Conservation (phyloP, 2,797 vertebrate genomes). For the Ctenosaura bakeri region DNA sequence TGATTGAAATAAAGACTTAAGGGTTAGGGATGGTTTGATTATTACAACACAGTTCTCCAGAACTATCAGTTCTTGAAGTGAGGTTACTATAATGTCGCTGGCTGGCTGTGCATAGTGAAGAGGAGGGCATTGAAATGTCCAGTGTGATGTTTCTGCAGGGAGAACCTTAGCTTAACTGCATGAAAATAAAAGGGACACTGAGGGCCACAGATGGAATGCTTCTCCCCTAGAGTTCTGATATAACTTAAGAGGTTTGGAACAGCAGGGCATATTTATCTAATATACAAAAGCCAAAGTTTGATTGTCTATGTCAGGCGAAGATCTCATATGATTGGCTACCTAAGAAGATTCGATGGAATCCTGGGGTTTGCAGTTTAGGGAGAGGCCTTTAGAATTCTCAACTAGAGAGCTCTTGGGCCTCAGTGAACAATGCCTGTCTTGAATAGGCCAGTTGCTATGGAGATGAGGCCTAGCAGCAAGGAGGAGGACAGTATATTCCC, state of each 20-base stretch:
- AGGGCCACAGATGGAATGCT: background rate
- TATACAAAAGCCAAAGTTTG: too few relatives aligned
- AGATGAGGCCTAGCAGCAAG: too few relatives aligned
- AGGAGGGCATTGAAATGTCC: background rate
- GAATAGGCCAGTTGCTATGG: too few relatives aligned
- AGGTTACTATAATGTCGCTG: background rate
- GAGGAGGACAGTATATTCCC: too few relatives aligned
- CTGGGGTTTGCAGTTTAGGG: too few relatives aligned
- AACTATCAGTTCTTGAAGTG: background rate
- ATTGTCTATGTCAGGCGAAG: too few relatives aligned
- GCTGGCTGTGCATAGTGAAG: background rate
- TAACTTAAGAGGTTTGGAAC: background rate
- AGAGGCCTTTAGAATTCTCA: too few relatives aligned
- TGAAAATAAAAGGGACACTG: background rate
- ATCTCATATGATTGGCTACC: too few relatives aligned
- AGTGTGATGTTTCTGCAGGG: background rate
- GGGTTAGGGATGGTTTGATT: constrained; percentile 11
- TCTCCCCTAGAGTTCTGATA: background rate
- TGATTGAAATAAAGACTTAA: constrained; percentile 11
- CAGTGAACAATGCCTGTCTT: too few relatives aligned
- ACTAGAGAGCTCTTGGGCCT: too few relatives aligned
- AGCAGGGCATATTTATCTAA: background rate
- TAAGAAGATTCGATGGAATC: too few relatives aligned
- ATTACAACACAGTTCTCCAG: constrained; percentile 7
- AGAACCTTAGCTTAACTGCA: background rate